These are phyloP conservation scores for Eunapius fragilis DNA, from an alignment of 37 sponge, comb jelly and placozoan species.

Conservation along the genomic window DNA sequence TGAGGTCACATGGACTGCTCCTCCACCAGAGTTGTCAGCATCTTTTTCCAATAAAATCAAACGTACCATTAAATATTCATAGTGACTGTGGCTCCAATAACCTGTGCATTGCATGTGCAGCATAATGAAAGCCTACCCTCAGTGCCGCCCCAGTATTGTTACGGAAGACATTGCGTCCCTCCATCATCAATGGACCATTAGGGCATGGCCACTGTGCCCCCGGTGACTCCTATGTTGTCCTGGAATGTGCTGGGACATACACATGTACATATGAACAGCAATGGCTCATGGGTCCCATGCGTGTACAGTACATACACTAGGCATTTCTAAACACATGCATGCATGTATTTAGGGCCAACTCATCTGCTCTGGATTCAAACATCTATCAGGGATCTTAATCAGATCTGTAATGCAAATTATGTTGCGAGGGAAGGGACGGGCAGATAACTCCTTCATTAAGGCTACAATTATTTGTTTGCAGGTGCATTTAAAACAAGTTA, in stretches of 20 bases:
- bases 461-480: no score
- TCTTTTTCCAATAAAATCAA: conserved; percentile 18
- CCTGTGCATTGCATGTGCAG: background rate
- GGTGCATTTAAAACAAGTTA: no score
- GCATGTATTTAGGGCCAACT: no score
- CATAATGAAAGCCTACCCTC: background rate
- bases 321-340: no score
- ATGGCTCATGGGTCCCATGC: no score
- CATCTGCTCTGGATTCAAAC: no score
- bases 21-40: conserved; percentile 10
- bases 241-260: conserved; percentile 5
- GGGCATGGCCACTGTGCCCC: background rate
- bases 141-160: conserved; percentile 16
- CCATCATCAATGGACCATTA: conserved; percentile 1
- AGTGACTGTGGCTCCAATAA: conserved; percentile 15
- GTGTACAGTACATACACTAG: no score
- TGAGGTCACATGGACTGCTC: conserved; percentile 29
- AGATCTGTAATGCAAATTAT: no score
- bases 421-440: no score
- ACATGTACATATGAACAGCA: background rate
- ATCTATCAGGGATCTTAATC: no score
- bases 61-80: conserved; percentile 15
- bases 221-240: background rate
- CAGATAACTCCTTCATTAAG: no score
- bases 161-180: background rate